phyloP scores from a whole-genome alignment of 2,113 vertebrate species.

The Chlamydotis undulata region DNA sequence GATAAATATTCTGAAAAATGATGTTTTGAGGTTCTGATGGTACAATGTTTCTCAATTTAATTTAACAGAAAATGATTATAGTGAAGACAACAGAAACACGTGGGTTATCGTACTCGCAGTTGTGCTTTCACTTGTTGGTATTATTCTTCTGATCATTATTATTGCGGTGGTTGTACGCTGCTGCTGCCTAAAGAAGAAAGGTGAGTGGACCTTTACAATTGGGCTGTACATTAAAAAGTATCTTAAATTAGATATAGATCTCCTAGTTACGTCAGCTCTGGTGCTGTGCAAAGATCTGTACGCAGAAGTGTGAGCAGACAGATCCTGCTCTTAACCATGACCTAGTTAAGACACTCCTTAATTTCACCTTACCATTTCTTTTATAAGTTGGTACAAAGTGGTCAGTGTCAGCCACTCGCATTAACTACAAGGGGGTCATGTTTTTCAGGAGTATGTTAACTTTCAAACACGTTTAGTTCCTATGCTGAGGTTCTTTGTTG shows the following conservation, averaged over 20 bases:
- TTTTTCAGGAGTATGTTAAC: neutral
- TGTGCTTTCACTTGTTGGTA: conserved; percentile 56
- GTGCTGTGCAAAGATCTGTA: neutral
- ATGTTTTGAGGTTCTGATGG: neutral
- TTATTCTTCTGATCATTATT: conserved; percentile 68
- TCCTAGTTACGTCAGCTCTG: neutral
- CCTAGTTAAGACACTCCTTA: neutral
- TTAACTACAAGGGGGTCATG: fast-evolving
- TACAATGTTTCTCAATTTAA: conserved; percentile 45
- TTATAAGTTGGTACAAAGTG: neutral
- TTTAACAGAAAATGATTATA: conserved; percentile 48
- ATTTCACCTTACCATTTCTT: neutral
- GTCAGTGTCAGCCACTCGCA: neutral
- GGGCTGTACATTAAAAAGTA: neutral
- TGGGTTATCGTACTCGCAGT: conserved; percentile 64
- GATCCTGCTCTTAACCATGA: neutral
- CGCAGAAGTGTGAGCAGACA: neutral
- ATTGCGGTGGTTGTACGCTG: conserved; percentile 62
- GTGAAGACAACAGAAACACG: neutral
- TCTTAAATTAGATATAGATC: neutral
- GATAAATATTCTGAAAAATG: neutral
- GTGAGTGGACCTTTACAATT: conserved; percentile 18
- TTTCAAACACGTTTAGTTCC: neutral
- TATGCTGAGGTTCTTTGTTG: neutral
- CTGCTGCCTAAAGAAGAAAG: conserved; percentile 64